Evolutionary conservation across 2,888 invertebrate species (phyloP), one percentile per base, ranked within the genome.

Genomic region (Lepetodrilus schrolli): DNA sequence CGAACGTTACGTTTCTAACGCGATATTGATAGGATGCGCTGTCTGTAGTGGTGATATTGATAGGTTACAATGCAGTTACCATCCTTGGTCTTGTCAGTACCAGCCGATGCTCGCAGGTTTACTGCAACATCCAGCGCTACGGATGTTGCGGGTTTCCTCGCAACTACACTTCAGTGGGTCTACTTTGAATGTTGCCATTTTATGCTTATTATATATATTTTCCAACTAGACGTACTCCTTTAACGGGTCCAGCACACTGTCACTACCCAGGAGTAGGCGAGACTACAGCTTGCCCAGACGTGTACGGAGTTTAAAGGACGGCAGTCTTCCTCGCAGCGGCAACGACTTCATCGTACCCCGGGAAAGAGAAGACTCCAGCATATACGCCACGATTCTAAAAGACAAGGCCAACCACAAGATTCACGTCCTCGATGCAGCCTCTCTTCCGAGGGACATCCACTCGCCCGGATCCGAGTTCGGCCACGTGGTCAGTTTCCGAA

Each of bases 401-500:
- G 68, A 68, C 47, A 38, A 26, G n/a, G 43, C n/a, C n/a, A 43
- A 26, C 47, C 26, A 68, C 68, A 68, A 68, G 68, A 26, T 68
- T n/a, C 68, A 68, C 8, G 30, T 26, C 13, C 47, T 68, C 10
- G 47, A 68, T 26, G 43, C 48, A 26, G 43, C 68, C 23, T 23
- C 47, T 8, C 43, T 68, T 0, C 38, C 38, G 10, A 43, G 43
- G 17, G 43, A 38, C 30, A 47, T 21, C 13, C 43, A 38, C 21
- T 10, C 26, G 1, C 17, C 4, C 4, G 43, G 43, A n/a, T n/a
- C 38, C 8, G 65, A 30, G 0, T 13, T 47, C 34, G 74, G 74
- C 66, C 77, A 77, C 48, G 74, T 77, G 51, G 50, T 77, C 47
- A 77, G 77, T 50, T 77, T 77, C 74, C 48, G 77, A 20, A 66